A percentile compares a stretch with the other conserved stretches of the same genome.
phyloP scores from a whole-genome alignment of 2,797 vertebrate genomes.

The Cirrhinus molitorella region DNA sequence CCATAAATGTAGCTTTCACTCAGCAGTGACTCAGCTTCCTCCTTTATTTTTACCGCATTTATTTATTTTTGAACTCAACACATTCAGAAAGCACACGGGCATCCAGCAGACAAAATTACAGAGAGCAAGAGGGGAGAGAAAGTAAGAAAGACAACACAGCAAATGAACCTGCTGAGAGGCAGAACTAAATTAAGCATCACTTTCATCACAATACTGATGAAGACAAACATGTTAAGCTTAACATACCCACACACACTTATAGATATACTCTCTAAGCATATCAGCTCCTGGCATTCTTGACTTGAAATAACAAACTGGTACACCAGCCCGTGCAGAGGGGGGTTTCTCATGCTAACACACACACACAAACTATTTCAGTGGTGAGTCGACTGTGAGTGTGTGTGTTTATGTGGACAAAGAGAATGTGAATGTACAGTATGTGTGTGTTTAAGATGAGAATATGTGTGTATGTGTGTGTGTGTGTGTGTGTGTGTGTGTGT shows the following conservation, averaged over 20 bases:
- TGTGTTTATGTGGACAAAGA: constrained; percentile 30
- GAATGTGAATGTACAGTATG: constrained; percentile 36
- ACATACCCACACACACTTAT: constrained; percentile 37
- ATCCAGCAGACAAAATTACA: constrained; percentile 33
- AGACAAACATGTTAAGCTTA: constrained; percentile 16
- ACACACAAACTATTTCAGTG: constrained; percentile 23
- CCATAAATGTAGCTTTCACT: constrained; percentile 61
- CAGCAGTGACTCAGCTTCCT: constrained; percentile 56
- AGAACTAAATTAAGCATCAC: constrained; percentile 32
- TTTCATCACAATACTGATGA: constrained; percentile 32
- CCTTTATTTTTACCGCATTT: constrained; percentile 59
- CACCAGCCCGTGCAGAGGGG: background rate
- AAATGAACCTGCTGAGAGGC: constrained; percentile 48
- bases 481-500: constrained; percentile 18
- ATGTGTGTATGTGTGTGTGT: constrained; percentile 38
- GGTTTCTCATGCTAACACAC: constrained; percentile 1
- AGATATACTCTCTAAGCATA: constrained; percentile 25
- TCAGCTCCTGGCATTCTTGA: constrained; percentile 37
- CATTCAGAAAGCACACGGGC: constrained; percentile 46
- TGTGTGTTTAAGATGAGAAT: constrained; percentile 28
- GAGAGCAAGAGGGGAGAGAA: background rate
- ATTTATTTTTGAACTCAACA: constrained; percentile 61
- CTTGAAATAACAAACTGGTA: constrained; percentile 52
- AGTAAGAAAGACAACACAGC: constrained; percentile 9
- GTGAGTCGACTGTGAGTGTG: constrained; percentile 15